Percentiles rank a stretch among this genome's conserved stretches.
Evolutionary conservation across 2,113 vertebrate genomes (phyloP).

Genomic region (Esox niger): DNA sequence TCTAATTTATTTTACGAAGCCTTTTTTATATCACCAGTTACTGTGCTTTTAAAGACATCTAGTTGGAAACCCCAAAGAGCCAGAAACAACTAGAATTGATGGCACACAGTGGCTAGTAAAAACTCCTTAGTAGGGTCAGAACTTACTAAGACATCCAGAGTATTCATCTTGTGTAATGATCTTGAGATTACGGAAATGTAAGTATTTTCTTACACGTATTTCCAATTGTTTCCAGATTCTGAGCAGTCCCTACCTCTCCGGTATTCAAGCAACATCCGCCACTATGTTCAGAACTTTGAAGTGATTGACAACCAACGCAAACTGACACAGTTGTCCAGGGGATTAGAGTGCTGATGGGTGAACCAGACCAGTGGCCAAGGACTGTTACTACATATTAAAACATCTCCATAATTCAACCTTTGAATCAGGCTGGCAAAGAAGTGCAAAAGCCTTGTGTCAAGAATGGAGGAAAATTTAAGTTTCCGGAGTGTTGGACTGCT

Average conservation of each 20-base stretch:
- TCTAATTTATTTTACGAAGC: too few species aligned
- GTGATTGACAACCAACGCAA: constrained; percentile 91
- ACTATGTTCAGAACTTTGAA: constrained; percentile 84
- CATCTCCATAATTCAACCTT: background rate
- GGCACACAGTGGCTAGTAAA: background rate
- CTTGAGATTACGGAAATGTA: background rate
- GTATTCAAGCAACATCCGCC: constrained; percentile 75
- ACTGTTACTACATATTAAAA: constrained; percentile 6
- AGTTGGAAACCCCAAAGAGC: too few species aligned
- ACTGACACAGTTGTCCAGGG: constrained; percentile 84
- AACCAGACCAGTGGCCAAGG: background rate
- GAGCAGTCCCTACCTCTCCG: constrained; percentile 78
- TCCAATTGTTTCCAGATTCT: constrained; percentile 70
- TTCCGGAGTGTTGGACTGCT: background rate
- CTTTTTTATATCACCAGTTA: too few species aligned
- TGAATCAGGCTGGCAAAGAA: background rate
- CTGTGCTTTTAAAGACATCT: too few species aligned
- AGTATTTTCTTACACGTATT: background rate
- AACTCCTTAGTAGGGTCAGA: background rate
- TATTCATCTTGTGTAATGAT: too few species aligned
- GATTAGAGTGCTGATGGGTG: constrained; percentile 71
- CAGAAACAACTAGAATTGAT: too few species aligned
- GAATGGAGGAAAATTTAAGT: background rate
- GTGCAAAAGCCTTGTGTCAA: background rate
- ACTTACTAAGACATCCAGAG: background rate